These are phyloP conservation scores for Petrocephalus sullivani DNA, from an alignment of 2,797 vertebrate genomes.

Conservation along the genomic window DNA sequence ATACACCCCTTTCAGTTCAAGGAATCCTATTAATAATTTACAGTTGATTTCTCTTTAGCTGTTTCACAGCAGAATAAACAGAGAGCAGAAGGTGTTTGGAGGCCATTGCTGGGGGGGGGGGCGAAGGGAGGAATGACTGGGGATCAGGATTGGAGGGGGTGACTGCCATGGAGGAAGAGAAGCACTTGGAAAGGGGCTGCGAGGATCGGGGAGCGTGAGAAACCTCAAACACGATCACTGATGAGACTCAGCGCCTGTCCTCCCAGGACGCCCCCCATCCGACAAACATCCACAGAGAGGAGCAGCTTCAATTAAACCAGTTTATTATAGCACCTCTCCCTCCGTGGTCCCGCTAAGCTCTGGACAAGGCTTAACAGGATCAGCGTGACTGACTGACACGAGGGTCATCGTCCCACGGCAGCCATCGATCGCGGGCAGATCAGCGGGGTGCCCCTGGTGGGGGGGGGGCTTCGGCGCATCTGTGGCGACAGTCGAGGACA, in stretches of 20 bases:
- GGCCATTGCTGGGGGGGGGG: neutral
- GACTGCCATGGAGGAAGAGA: neutral
- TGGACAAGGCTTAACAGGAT: neutral
- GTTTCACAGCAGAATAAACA: neutral
- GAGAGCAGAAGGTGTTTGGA: neutral
- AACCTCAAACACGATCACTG: neutral
- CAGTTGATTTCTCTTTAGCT: neutral
- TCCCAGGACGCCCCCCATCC: neutral
- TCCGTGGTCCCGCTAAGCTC: neutral
- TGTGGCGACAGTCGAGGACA: neutral
- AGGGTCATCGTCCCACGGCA: no score
- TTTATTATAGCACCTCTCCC: neutral
- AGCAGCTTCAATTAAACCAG: neutral
- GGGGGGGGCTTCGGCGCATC: neutral
- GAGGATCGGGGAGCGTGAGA: neutral
- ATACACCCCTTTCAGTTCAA: neutral
- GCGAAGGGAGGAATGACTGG: no score
- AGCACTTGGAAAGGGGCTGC: neutral
- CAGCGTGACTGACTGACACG: neutral
- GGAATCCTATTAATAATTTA: neutral
- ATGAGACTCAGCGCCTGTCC: neutral
- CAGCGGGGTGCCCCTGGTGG: neutral
- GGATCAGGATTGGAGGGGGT: no score
- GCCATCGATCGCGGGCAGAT: neutral
- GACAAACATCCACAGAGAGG: neutral